phyloP scores from a whole-genome alignment of 2,113 vertebrate genomes.

The Halcyon malimbica region DNA sequence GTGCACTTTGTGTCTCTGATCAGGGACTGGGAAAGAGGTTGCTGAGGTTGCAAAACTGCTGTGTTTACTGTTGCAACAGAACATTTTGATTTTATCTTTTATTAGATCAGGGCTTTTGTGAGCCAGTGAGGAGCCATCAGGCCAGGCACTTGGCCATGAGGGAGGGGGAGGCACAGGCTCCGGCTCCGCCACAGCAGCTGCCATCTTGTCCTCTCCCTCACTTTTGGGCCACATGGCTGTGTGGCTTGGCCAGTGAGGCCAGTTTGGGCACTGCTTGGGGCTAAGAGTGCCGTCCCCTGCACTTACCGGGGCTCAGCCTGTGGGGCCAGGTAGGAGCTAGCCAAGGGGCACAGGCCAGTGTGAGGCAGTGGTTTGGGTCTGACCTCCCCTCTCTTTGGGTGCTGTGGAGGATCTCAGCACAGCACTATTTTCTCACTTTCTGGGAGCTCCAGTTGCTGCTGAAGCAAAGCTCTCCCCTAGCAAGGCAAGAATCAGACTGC shows the following conservation, averaged over 20 bases:
- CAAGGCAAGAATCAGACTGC: neutral
- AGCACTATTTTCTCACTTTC: neutral
- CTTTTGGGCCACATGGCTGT: neutral
- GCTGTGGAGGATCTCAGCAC: neutral
- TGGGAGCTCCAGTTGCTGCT: neutral
- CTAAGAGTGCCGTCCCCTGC: neutral
- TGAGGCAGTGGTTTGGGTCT: neutral
- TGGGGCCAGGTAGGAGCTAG: neutral
- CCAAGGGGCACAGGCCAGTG: accelerated
- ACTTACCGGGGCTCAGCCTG: neutral
- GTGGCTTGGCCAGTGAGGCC: neutral
- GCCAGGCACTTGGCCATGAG: accelerated
- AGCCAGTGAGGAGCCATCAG: neutral
- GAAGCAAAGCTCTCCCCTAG: neutral
- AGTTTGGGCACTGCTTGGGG: accelerated
- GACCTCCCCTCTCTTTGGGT: neutral
- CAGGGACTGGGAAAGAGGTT: neutral
- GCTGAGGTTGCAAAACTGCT: neutral
- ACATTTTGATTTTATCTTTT: neutral
- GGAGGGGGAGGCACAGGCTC: neutral
- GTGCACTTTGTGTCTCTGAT: neutral
- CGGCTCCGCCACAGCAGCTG: neutral
- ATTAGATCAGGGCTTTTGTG: neutral
- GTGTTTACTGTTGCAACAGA: neutral
- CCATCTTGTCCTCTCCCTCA: too few species aligned